These are phyloP conservation scores for Ciconia boyciana DNA, from an alignment of 2,113 vertebrate genomes.

Conservation along the genomic window DNA sequence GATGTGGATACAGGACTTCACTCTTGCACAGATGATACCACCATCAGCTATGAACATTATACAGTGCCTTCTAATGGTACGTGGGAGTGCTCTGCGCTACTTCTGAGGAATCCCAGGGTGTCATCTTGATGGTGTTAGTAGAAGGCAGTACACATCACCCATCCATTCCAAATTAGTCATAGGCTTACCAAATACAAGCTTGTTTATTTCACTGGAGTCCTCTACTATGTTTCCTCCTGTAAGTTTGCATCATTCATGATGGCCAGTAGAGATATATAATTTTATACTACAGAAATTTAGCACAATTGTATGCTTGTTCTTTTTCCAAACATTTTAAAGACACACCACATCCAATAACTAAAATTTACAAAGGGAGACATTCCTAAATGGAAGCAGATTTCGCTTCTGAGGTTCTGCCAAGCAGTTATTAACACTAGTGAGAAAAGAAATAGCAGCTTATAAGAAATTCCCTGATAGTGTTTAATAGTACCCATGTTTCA, in stretches of 20 bases:
- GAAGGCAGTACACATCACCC: background rate
- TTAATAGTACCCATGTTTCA: background rate
- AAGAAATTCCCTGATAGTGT: background rate
- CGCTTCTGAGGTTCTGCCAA: background rate
- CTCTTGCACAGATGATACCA: background rate
- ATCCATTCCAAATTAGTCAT: background rate
- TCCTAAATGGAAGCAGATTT: background rate
- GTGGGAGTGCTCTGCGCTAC: background rate
- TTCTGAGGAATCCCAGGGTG: background rate
- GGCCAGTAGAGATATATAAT: background rate
- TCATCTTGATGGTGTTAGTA: background rate
- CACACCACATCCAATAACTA: background rate
- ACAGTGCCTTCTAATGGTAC: background rate
- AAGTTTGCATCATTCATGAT: background rate
- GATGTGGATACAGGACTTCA: background rate
- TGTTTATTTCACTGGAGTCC: background rate
- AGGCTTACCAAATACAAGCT: background rate
- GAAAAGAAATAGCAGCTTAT: background rate
- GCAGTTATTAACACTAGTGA: background rate
- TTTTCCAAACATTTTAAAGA: background rate
- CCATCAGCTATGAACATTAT: background rate
- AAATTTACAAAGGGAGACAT: background rate
- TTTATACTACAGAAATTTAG: background rate
- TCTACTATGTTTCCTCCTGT: background rate
- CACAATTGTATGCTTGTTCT: background rate